Base-by-base conservation (phyloP, 2,797 vertebrate species). In the Centropyge bicolor region DNA sequence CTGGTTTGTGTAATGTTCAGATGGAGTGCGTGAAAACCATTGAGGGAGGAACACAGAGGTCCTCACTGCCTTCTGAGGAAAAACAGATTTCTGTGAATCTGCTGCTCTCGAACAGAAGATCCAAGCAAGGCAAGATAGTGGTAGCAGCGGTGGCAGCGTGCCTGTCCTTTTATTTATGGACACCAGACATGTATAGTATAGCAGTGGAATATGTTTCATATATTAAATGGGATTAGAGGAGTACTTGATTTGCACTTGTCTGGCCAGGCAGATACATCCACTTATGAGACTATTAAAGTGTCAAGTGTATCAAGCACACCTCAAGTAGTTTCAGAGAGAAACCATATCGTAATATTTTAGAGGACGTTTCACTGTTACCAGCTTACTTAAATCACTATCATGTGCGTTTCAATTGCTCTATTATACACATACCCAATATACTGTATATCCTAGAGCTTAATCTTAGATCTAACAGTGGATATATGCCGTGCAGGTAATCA, bases 1-100 rank as follows among this genome's bases (percentile, higher is more conserved):
- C 91, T 93, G 93, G 84, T 92, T 92, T 94, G 78, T 92, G 90
- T 94, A 91, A 92, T 65, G 87, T 73, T 88, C 83, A 80, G 63
- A 88, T 78, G 41, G 83, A 89, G 78, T 35, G 75, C 65, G 84
- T 84, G 84, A 86, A 88, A 87, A 85, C 35, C 35, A 78, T 46
- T 22, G 80, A 74, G 78, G 31, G 68, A 82, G 73, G 83, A 87
- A 76, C 78, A 76, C 83, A 49, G 77, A 81, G 74, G 67, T 82
- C 77, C 57, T 77, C 49, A 1, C 76, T 38, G 68, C 61, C 62
- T 74, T 82, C 59, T 91, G 83, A 90, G 78, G 74, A 66, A 78
- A 92, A 92, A 49, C 83, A 87, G 77, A 83, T 88, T 86, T 66
- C 31, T 80, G 38, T 78, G 46, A 77, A 68, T 78, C 46, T 71